phyloP scores from a whole-genome alignment of 2,797 vertebrate genomes.

The Champsocephalus gunnari region DNA sequence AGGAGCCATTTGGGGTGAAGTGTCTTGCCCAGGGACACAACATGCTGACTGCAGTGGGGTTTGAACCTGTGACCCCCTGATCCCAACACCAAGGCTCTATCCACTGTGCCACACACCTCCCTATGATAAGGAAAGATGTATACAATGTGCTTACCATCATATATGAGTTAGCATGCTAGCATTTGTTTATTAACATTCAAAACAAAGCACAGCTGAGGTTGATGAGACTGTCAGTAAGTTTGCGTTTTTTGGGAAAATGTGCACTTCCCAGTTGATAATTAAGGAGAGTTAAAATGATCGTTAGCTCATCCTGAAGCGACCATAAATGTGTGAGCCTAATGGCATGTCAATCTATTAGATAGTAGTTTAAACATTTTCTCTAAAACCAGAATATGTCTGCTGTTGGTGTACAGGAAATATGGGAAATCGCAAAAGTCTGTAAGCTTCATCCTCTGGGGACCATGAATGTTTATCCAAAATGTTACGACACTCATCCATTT shows the following conservation, averaged over 20 bases:
- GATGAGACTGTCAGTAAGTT: not conserved
- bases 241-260: not conserved
- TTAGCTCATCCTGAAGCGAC: not conserved
- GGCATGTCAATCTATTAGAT: not conserved
- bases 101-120: no score
- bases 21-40: no score
- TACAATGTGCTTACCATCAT: not conserved
- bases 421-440: not conserved
- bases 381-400: not conserved
- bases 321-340: not conserved
- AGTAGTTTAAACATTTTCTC: not conserved
- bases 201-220: not conserved
- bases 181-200: not conserved
- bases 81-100: no score
- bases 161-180: not conserved
- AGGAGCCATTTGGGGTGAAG: no score
- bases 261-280: no score
- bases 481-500: not conserved
- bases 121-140: not conserved
- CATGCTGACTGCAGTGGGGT: no score
- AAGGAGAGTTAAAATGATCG: no score
- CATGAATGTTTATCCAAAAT: not conserved
- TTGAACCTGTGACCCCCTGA: no score
- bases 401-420: not conserved
- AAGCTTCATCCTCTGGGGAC: not conserved